These are phyloP conservation scores for Carassius auratus DNA, from an alignment of 2,113 vertebrate species.

Conservation along the genomic window DNA sequence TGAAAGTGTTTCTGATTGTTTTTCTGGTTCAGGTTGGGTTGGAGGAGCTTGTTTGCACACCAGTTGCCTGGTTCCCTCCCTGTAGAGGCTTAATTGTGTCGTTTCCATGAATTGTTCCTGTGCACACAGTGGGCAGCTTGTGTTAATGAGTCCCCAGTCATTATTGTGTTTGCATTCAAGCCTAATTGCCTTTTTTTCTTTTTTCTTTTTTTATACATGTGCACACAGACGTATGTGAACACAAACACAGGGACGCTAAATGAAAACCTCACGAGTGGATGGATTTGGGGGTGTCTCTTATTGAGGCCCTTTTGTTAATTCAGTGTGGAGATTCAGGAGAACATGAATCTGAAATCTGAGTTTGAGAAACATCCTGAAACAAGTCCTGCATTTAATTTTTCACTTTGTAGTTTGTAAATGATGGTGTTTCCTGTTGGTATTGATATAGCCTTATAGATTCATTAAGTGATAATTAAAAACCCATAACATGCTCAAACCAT, in stretches of 20 bases:
- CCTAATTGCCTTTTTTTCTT: slow-evolving; percentile 30
- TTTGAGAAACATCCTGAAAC: background rate
- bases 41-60: slow-evolving; percentile 30
- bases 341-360: background rate
- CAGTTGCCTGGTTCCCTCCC: slow-evolving; percentile 19
- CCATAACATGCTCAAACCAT: no score
- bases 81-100: slow-evolving; percentile 45
- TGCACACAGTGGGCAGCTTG: slow-evolving; percentile 45
- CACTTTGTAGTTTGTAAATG: background rate
- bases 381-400: background rate
- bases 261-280: slow-evolving; percentile 1
- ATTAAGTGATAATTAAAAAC: no score
- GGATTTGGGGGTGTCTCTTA: slow-evolving; percentile 10
- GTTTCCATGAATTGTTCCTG: slow-evolving; percentile 40
- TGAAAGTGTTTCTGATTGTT: background rate
- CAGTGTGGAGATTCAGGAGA: background rate
- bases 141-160: slow-evolving; percentile 58
- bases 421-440: background rate
- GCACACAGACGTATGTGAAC: slow-evolving; percentile 36
- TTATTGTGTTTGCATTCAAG: slow-evolving; percentile 41
- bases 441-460: background rate
- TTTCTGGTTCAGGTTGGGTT: background rate
- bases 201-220: background rate
- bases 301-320: slow-evolving; percentile 12
- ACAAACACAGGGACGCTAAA: slow-evolving; percentile 47